These are phyloP conservation scores for Plebejus argus DNA, from an alignment of 2,888 invertebrate species.

Conservation along the genomic window DNA sequence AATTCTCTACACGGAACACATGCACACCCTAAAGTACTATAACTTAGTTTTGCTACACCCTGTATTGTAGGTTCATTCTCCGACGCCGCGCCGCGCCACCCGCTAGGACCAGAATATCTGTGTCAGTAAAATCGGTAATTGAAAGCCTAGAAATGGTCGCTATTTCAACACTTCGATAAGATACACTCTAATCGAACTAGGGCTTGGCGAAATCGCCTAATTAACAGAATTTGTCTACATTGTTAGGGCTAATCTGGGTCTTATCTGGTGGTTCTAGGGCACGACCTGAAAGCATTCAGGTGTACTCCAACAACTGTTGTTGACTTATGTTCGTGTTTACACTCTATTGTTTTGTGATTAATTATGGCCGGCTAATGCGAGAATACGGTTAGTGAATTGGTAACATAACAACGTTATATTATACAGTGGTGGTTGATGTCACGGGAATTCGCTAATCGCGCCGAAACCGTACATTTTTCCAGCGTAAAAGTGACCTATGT, in stretches of 20 bases:
- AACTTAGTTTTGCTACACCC: too few relatives aligned
- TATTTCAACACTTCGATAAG: constrained; percentile 39
- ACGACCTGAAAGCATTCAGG: constrained; percentile 42
- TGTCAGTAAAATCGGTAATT: not conserved
- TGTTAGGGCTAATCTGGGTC: constrained; percentile 41
- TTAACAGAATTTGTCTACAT: constrained; percentile 47
- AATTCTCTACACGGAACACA: too few relatives aligned
- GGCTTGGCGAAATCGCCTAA: constrained; percentile 45
- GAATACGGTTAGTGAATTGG: not conserved
- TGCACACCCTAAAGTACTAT: too few relatives aligned
- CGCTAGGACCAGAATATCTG: not conserved
- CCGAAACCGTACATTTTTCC: too few relatives aligned
- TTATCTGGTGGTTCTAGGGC: constrained; percentile 44
- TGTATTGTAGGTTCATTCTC: too few relatives aligned
- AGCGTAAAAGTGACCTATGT: too few relatives aligned
- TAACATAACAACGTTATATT: not conserved
- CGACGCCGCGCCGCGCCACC: not conserved
- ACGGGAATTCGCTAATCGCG: too few relatives aligned
- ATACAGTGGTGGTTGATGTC: too few relatives aligned
- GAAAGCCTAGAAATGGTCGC: constrained; percentile 8
- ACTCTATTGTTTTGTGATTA: constrained; percentile 24
- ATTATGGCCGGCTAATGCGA: not conserved
- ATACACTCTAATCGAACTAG: constrained; percentile 43
- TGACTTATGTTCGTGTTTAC: constrained; percentile 23
- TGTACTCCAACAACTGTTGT: constrained; percentile 5